Percentiles rank a stretch among this genome's conserved stretches.
These are phyloP conservation scores for Tolmerus cingulatus DNA, from an alignment of 2,888 invertebrate genomes.

Conservation along the genomic window DNA sequence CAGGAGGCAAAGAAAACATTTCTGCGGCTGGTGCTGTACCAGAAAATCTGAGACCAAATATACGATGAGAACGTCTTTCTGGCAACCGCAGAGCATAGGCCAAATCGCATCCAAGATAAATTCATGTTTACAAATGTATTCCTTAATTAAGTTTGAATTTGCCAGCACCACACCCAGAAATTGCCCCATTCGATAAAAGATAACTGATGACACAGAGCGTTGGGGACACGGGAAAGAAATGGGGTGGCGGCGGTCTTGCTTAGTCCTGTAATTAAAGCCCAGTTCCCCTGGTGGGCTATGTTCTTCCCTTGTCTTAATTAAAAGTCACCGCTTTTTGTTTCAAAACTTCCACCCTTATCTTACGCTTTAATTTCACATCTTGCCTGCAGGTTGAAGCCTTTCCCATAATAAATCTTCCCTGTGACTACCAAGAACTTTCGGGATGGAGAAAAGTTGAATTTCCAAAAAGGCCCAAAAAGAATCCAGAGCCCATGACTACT, in stretches of 20 bases:
- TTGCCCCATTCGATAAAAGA: neutral
- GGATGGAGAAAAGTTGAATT: neutral
- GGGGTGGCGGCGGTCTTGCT: neutral
- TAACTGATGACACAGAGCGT: neutral
- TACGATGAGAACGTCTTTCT: neutral
- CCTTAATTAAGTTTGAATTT: neutral
- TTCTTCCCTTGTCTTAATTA: slow-evolving; percentile 31
- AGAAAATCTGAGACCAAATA: neutral
- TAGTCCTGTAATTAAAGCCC: neutral
- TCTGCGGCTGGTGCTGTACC: neutral
- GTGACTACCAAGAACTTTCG: neutral
- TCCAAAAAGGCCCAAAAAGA: neutral
- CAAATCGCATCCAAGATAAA: neutral
- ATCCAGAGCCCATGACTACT: slow-evolving; percentile 6
- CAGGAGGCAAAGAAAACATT: neutral
- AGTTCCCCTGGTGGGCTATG: neutral
- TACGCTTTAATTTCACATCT: neutral
- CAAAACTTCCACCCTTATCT: slow-evolving; percentile 17
- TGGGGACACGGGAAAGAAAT: neutral
- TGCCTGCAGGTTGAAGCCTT: neutral
- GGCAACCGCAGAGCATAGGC: neutral
- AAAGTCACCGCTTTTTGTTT: slow-evolving; percentile 29
- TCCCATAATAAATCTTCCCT: slow-evolving; percentile 7
- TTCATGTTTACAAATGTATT: neutral
- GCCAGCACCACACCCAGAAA: neutral